Percentiles rank a stretch among this genome's conserved stretches.
phyloP scores from a whole-genome alignment of 1,140 invertebrate species.

The Condylostylus longicornis region DNA sequence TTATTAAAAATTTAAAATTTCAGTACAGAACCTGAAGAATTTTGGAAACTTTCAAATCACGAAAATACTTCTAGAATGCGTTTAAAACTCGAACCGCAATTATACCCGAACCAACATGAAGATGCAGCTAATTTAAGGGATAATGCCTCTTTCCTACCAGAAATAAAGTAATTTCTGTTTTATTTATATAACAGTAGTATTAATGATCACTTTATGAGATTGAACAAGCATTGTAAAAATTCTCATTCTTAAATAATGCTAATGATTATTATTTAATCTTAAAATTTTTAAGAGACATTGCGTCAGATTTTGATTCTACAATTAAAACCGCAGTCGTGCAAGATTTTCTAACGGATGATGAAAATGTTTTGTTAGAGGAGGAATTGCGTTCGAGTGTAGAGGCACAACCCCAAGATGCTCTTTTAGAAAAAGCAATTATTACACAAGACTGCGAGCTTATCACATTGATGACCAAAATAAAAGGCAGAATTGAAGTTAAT shows the following conservation, averaged over 20 bases:
- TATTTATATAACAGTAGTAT: neutral
- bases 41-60: constrained; percentile 45
- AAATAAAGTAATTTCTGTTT: constrained; percentile 19
- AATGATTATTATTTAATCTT: neutral
- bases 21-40: constrained; percentile 23
- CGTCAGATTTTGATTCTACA: constrained; percentile 27
- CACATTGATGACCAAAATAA: constrained; percentile 44
- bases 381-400: constrained; percentile 24
- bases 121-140: constrained; percentile 48
- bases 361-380: constrained; percentile 25
- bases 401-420: constrained; percentile 23
- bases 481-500: constrained; percentile 49
- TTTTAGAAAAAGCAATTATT: constrained; percentile 40
- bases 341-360: constrained; percentile 27
- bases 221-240: neutral
- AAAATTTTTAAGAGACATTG: constrained; percentile 15
- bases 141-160: constrained; percentile 33
- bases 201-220: too few species aligned
- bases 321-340: constrained; percentile 28
- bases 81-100: constrained; percentile 40
- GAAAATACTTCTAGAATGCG: constrained; percentile 51
- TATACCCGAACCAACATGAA: constrained; percentile 40
- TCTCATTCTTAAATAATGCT: neutral
- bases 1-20: too few species aligned
- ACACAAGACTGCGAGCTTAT: constrained; percentile 49